Evolutionary conservation across 2,113 vertebrate genomes (phyloP).

Genomic region (Triplophysa rosa): DNA sequence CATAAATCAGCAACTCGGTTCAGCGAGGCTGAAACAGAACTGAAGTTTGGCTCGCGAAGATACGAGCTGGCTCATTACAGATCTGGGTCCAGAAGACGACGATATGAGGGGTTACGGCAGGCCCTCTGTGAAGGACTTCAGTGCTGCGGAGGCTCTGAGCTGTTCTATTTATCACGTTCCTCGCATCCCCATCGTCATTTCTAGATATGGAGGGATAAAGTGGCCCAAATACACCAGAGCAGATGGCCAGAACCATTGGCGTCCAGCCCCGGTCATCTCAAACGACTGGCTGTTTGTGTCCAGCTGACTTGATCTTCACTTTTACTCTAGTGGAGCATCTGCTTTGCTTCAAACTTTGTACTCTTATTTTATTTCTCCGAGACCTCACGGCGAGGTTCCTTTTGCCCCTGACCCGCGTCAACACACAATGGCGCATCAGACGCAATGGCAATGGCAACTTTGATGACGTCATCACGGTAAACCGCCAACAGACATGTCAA

Average conservation of each 20-base stretch:
- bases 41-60: slow-evolving; percentile 19
- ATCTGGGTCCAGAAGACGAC: slow-evolving; percentile 9
- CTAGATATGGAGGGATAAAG: slow-evolving; percentile 17
- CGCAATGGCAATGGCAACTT: neutral
- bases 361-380: neutral
- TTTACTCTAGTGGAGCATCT: slow-evolving; percentile 31
- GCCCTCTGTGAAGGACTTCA: slow-evolving; percentile 6
- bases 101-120: slow-evolving; percentile 14
- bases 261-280: slow-evolving; percentile 11
- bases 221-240: slow-evolving; percentile 6
- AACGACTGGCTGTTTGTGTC: slow-evolving; percentile 11
- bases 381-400: neutral
- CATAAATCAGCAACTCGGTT: slow-evolving; percentile 32
- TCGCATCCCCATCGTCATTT: slow-evolving; percentile 1
- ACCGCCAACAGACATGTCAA: slow-evolving; percentile 19
- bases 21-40: slow-evolving; percentile 22
- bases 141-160: slow-evolving; percentile 1
- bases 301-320: slow-evolving; percentile 1
- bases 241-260: slow-evolving; percentile 38
- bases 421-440: neutral
- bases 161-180: neutral
- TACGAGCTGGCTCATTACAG: neutral
- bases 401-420: neutral
- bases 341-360: slow-evolving; percentile 1
- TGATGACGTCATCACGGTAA: neutral